phyloP scores from a whole-genome alignment of 2,888 invertebrate species.

The Phalera bucephala region DNA sequence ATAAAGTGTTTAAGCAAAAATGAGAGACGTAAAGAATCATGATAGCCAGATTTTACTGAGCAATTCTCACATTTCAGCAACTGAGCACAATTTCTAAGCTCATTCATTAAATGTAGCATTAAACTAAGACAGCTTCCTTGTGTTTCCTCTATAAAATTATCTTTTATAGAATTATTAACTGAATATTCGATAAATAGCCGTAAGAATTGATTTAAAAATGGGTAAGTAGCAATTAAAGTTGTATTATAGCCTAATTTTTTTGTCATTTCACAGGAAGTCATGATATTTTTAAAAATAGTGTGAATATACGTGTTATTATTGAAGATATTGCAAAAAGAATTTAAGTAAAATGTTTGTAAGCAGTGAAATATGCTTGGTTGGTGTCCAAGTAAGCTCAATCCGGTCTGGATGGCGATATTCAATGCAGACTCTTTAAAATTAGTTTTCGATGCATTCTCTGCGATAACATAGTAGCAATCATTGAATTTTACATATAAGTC shows the following conservation, averaged over 20 bases:
- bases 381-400: slow-evolving; percentile 47
- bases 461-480: slow-evolving; percentile 58
- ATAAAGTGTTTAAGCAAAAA: slow-evolving; percentile 55
- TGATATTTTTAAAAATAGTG: slow-evolving; percentile 44
- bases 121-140: slow-evolving; percentile 50
- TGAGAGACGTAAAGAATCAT: slow-evolving; percentile 59
- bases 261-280: slow-evolving; percentile 45
- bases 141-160: slow-evolving; percentile 27
- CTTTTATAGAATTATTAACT: slow-evolving; percentile 24
- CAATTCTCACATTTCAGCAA: slow-evolving; percentile 66
- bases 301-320: slow-evolving; percentile 38
- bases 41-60: slow-evolving; percentile 48
- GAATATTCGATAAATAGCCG: slow-evolving; percentile 54
- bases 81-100: slow-evolving; percentile 44
- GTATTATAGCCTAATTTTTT: slow-evolving; percentile 50
- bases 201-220: slow-evolving; percentile 58
- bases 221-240: slow-evolving; percentile 49
- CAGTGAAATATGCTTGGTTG: slow-evolving; percentile 52
- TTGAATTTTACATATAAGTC: slow-evolving; percentile 58
- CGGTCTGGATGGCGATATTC: slow-evolving; percentile 32
- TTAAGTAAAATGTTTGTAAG: slow-evolving; percentile 57
- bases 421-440: slow-evolving; percentile 44
- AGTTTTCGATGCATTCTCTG: slow-evolving; percentile 52
- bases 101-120: slow-evolving; percentile 45
- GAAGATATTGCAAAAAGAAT: slow-evolving; percentile 52